phyloP scores from a whole-genome alignment of 2,888 invertebrate species.

The Aphrophora alni region DNA sequence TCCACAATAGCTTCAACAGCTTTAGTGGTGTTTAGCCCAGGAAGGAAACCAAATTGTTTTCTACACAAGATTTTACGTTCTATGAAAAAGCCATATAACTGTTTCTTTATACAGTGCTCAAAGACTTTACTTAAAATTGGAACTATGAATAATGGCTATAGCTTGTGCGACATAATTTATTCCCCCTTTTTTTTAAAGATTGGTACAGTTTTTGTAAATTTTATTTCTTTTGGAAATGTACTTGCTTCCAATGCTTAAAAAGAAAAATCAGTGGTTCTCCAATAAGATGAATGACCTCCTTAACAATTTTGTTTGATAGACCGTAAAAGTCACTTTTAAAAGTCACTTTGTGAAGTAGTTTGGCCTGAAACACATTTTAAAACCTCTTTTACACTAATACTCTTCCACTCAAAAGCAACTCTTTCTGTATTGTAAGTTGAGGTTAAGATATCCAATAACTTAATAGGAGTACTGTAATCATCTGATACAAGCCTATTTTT shows the following conservation, averaged over 20 bases:
- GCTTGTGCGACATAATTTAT: conserved; percentile 13
- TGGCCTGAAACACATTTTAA: neutral
- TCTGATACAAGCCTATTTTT: neutral
- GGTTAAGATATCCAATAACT: neutral
- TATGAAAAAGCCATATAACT: conserved; percentile 14
- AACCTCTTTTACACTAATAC: neutral
- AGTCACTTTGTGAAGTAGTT: conserved; percentile 18
- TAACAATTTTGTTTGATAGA: conserved; percentile 16
- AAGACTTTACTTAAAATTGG: conserved; percentile 29
- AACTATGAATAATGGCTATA: conserved; percentile 14
- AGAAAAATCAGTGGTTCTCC: too few species aligned
- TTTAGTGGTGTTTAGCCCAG: conserved; percentile 6
- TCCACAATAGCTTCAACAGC: conserved; percentile 12
- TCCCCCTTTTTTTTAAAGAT: neutral
- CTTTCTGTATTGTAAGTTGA: neutral
- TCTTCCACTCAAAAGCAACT: neutral
- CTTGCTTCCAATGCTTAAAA: too few species aligned
- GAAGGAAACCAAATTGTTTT: conserved; percentile 25
- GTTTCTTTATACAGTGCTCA: conserved; percentile 12
- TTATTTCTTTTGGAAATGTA: too few species aligned
- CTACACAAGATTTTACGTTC: neutral
- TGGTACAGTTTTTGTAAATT: too few species aligned
- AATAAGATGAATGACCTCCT: too few species aligned
- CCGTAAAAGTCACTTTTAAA: conserved; percentile 20
- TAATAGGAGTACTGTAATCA: neutral